A percentile compares a stretch with the other conserved stretches of the same genome.
These are phyloP conservation scores for Thecophora atra DNA, from an alignment of 2,888 invertebrate species.

Conservation along the genomic window DNA sequence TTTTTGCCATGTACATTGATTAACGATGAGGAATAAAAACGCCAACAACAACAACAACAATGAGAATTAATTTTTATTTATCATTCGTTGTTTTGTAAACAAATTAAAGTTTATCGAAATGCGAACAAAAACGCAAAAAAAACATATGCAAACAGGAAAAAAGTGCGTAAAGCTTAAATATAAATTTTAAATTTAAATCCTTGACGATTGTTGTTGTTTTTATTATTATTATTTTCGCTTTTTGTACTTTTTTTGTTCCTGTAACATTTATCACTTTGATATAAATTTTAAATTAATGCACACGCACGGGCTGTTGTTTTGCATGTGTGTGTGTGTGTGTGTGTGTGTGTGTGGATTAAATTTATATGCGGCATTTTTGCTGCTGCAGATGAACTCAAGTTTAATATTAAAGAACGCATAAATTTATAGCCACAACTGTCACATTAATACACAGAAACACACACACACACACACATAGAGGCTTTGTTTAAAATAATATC, in stretches of 20 bases:
- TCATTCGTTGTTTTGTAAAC: constrained; percentile 21
- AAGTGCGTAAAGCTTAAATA: constrained; percentile 14
- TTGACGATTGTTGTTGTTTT: neutral
- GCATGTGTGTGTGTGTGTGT: neutral
- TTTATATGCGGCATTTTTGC: constrained; percentile 17
- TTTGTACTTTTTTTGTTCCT: neutral
- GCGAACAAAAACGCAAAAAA: constrained; percentile 3
- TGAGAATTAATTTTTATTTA: constrained; percentile 18
- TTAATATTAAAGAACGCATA: constrained; percentile 43
- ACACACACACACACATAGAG: constrained; percentile 18
- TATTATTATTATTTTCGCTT: neutral
- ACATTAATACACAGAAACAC: constrained; percentile 36
- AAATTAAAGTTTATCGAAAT: constrained; percentile 21
- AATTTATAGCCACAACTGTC: constrained; percentile 38
- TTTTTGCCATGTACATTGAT: constrained; percentile 8
- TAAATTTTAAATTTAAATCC: constrained; percentile 26
- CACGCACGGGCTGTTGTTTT: neutral
- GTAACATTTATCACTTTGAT: constrained; percentile 33
- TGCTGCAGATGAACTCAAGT: constrained; percentile 27
- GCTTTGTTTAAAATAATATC: constrained; percentile 30
- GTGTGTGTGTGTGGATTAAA: neutral
- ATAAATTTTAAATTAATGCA: constrained; percentile 31
- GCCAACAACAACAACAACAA: constrained; percentile 22
- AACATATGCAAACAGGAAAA: too few species aligned
- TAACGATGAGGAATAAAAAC: constrained; percentile 17